Evolutionary conservation across 2,888 invertebrate genomes (phyloP), one percentile per base, ranked within the genome.

Genomic region (Coleophora deauratella): DNA sequence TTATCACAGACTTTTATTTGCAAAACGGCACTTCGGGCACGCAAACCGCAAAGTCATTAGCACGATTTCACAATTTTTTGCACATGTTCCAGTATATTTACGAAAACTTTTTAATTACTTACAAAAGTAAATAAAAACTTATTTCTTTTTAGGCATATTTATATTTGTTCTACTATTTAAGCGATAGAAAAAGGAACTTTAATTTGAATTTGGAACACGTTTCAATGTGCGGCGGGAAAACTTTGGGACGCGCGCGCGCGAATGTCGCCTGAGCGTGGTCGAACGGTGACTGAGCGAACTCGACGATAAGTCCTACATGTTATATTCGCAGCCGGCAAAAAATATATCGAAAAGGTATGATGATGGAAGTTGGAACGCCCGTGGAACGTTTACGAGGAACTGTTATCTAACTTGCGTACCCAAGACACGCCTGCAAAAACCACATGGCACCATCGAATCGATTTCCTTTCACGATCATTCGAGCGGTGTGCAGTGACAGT

Each of bases 281-380:
- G 67, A 72, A 57, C 65, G 62, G 77, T 73, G 80, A 82, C 84
- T 84, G 84, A 66, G 73, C 64, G 67, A 65, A 62, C 58, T 66
- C 61, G 59, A 69, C 70, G 66, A 65, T 72, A 69, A 66, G 62
- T 70, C 51, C 66, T 66, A 63, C 71, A 70, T 72, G 75, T 81
- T 21, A 79, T 80, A 77, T 81, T 78, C 76, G 75, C 76, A 59
- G 67, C 66, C 72, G 76, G 73, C 72, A 73, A 79, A 82, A 82
- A 81, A 79, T 76, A 79, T 72, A 70, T 59, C 75, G 70, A 52
- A 56, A 57, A 74, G 72, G 71, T 70, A 69, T 62, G 76, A 74
- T 72, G 77, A 77, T 75, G 73, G 75, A 75, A 74, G 72, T 76
- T 75, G 73, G 75, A 75, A 74, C 71, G 69, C 66, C 66, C 58